Evolutionary conservation across 2,113 vertebrate species (phyloP), one percentile per base, ranked within the genome.

Genomic region (Bucco capensis): DNA sequence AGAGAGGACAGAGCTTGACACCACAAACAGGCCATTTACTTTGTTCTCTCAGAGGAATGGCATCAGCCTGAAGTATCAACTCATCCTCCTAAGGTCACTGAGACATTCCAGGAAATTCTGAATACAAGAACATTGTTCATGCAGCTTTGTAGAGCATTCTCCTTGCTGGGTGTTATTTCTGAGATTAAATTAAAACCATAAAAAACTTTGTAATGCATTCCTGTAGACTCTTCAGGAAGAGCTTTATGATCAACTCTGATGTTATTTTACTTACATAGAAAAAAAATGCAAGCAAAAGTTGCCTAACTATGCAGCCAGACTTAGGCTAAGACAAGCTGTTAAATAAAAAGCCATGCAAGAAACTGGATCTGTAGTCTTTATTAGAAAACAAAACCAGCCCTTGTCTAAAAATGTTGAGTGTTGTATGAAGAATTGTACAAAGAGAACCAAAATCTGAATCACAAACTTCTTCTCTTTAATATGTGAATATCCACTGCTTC

Each of bases 321-420:
- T 83, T 75, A 61, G 18, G 47, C 60, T 83, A 69, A 91, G 86
- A 37, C 37, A 69, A 71, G n/a, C 40, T 89, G 54, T 82, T 88
- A 86, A 92, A 90, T 70, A 82, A 84, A 67, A 80, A 83, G 56
- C 21, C 37, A 46, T 42, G 38, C 54, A 23, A 77, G 22, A 73
- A 89, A 73, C 13, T 30, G 49, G 67, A 70, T 70, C 61, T 25
- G 25, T 44, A 88, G n/a, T n/a, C 49, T 65, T 89, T 80, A 87
- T 7, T 62, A 73, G 76, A 92, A 96, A 95, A 86, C 69, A 95
- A 93, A 96, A 80, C 40, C 53, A 83, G 73, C 57, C 53, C 66
- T 56, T 75, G 53, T 70, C 87, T 95, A 77, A 92, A 96, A 94
- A 75, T 75, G 51, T 77, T 77, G 81, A 62, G n/a, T 44, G 38